Base-by-base conservation (phyloP, 2,888 invertebrate genomes). In the Calephelis perditalis region DNA sequence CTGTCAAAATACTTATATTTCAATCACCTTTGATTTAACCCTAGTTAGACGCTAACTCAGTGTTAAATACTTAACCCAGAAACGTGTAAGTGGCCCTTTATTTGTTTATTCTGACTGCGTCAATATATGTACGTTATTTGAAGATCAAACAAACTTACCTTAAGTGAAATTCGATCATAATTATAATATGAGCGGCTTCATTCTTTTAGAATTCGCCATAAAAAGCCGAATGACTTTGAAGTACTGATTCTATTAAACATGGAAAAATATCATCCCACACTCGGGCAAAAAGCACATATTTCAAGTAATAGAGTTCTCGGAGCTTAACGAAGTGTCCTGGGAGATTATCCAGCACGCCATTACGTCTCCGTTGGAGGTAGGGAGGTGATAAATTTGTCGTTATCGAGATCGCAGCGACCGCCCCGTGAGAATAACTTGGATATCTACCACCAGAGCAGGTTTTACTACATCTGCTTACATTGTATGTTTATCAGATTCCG, bases 351-450 rank as follows among this genome's bases (percentile, higher is more conserved):
- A 15, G 26, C 47, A 7, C 8, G 49, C 49, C 35, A 35, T 52
- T 35, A 9, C 49, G 44, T 9, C 46, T 40, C 46, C 26, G 47
- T 59, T 56, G 57, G 58, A 49, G 52, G 58, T 26, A 52, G 49
- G 52, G 56, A 49, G 73, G 80, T 78, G 77, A 80, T 82, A 80
- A 80, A 81, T 81, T 79, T 74, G 70, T 70, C 67, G 70, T 75
- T 77, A 79, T 79, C 78, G 71, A 71, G 72, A 75, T 72, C 72
- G 63, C 57, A 61, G 65, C 64, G 58, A 56, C 61, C 68, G 68
- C 68, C 68, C 68, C 68, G 68, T 61, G 66, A 57, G 66, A 67
- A 62, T 60, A 5, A 15, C 55, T 61, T 26, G 66, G 68, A 73
- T 73, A 64, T 69, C 70, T 74, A 75, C 70, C 71, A 72, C 58